These are phyloP conservation scores for Odontamblyopus lacepedii DNA, from an alignment of 2,797 vertebrate genomes.

Conservation along the genomic window DNA sequence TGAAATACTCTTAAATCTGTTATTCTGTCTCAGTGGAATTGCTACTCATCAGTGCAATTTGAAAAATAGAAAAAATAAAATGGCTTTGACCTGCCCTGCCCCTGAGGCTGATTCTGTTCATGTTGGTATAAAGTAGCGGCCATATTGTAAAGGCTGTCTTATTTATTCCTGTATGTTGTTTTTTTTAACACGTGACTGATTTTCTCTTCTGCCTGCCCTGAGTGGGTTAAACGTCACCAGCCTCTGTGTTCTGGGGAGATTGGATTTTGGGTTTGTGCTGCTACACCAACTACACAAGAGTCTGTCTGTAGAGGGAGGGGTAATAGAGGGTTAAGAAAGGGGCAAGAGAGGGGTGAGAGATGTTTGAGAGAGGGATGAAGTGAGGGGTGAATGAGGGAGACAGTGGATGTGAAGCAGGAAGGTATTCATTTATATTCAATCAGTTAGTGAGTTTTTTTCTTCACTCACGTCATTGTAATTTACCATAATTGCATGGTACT, in stretches of 20 bases:
- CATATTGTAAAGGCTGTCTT: constrained; percentile 27
- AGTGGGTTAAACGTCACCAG: constrained; percentile 71
- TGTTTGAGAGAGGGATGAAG: too few species aligned
- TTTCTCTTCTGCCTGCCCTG: constrained; percentile 43
- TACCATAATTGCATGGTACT: too few species aligned
- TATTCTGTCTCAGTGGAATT: not conserved
- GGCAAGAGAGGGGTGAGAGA: constrained; percentile 13
- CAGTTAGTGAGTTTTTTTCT: too few species aligned
- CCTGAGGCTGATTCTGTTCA: constrained; percentile 38
- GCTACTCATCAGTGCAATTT: not conserved
- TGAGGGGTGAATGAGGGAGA: too few species aligned
- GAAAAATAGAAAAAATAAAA: constrained; percentile 30
- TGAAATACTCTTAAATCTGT: not conserved
- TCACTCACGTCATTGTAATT: too few species aligned
- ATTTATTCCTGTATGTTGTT: constrained; percentile 13
- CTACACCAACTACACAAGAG: constrained; percentile 69
- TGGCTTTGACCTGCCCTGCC: constrained; percentile 57
- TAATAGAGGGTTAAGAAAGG: constrained; percentile 7
- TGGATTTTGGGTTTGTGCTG: constrained; percentile 69
- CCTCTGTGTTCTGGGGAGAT: constrained; percentile 64
- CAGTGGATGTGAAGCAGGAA: too few species aligned
- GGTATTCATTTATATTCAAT: too few species aligned
- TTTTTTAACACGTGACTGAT: constrained; percentile 62
- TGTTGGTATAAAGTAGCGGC: constrained; percentile 39
- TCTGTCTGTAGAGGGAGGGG: constrained; percentile 57